Evolutionary conservation across 2,113 vertebrate species (phyloP).

Genomic region (Turnix velox): DNA sequence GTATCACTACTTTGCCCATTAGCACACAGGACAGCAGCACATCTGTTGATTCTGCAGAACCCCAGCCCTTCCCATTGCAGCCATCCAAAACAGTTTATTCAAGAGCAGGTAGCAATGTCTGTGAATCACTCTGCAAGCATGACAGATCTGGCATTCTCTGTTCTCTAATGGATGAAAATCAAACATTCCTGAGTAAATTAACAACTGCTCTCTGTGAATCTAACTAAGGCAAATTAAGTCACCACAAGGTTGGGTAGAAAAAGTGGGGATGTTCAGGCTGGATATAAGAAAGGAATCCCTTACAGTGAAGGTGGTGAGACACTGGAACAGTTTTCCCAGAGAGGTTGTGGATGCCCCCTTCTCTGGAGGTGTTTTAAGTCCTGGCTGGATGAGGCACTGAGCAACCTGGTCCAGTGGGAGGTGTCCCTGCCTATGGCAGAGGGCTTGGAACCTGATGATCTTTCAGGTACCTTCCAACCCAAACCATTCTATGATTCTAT

Average conservation of each 20-base stretch:
- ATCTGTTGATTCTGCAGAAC: not conserved
- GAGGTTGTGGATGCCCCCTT: too few species aligned
- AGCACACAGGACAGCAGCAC: not conserved
- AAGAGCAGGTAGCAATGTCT: not conserved
- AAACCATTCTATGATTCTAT: too few species aligned
- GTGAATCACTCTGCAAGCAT: not conserved
- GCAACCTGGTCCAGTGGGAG: too few species aligned
- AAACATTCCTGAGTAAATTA: not conserved
- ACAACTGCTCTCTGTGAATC: not conserved
- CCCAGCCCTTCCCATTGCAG: not conserved
- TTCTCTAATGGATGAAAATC: not conserved
- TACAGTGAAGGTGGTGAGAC: too few species aligned
- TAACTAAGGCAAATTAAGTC: not conserved
- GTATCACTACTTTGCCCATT: not conserved
- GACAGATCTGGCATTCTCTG: not conserved
- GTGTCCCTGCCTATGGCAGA: too few species aligned
- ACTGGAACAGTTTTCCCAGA: too few species aligned
- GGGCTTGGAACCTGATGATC: too few species aligned
- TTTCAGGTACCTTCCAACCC: too few species aligned
- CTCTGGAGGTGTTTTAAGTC: too few species aligned
- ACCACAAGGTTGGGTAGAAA: not conserved
- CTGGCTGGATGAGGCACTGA: too few species aligned
- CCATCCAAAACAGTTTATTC: not conserved
- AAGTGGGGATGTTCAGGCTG: too few species aligned
- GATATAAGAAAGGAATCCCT: too few species aligned